Base-by-base conservation (phyloP, 2,888 invertebrate genomes). In the Aspidiotus destructor region DNA sequence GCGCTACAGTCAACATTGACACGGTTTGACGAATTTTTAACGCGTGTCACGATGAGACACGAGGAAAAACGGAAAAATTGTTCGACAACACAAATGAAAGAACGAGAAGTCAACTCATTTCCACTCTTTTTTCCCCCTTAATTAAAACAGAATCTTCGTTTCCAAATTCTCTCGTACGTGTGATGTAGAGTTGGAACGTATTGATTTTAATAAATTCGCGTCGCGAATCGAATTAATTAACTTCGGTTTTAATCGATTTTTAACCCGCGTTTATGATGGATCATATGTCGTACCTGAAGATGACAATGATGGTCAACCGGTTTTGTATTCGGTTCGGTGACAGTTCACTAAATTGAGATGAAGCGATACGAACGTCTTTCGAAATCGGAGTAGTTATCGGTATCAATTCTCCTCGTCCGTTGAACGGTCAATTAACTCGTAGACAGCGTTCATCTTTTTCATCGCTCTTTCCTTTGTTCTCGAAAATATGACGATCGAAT, bases 171-270 rank as follows among this genome's bases (percentile, higher is more conserved):
- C n/a, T 48, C n/a, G n/a, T 13, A 48, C 48, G n/a, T n/a, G n/a
- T n/a, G n/a, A 48, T 13, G n/a, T 13, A 48, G n/a, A 48, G 57
- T 15, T 57, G 11, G 10, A 16, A 11, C 57, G 57, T 57, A 15
- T 15, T 16, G 64, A 55, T 53, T 54, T 64, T 64, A 55, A 64
- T 64, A 64, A 64, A 42, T 64, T 40, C 55, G 48, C 64, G 28
- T 28, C 28, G 64, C 64, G 64, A 64, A 64, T 55, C 64, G 64
- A 55, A 64, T 64, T 64, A 64, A 64, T 64, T 64, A 64, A 64
- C 64, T 64, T 64, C 55, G 64, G 64, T 64, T 64, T 64, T 64
- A 64, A 64, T 64, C 55, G 64, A 64, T 64, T 64, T 64, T 41
- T 41, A 54, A 28, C 13, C 8, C 40, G n/a, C 16, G 55, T 55